Conservation (phyloP, 2,797 vertebrate species). For the Hirundo rustica region DNA sequence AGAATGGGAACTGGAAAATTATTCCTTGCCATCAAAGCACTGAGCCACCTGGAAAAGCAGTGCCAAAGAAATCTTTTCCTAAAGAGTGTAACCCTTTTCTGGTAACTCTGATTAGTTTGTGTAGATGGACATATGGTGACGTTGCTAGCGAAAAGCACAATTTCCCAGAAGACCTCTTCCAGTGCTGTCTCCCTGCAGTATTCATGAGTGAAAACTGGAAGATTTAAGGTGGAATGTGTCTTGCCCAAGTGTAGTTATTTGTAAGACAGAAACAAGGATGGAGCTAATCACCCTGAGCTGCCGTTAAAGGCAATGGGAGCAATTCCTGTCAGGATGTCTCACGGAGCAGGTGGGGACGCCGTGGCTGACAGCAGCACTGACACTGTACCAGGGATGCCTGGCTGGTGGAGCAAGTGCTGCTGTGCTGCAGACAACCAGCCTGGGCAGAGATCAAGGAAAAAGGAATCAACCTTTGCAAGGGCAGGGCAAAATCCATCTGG, state of each 20-base stretch:
- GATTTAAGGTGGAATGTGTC: background rate
- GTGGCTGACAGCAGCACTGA: background rate
- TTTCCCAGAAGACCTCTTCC: background rate
- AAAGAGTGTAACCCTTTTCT: background rate
- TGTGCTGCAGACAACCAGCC: background rate
- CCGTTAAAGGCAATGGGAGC: background rate
- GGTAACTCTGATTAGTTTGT: background rate
- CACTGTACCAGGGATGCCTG: fast-evolving
- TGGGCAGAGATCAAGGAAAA: background rate
- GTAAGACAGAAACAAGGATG: background rate
- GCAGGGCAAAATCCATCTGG: background rate
- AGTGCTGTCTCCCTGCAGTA: background rate
- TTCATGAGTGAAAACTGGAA: background rate
- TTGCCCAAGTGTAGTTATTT: background rate
- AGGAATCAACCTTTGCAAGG: background rate
- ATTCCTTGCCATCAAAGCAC: background rate
- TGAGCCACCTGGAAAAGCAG: background rate
- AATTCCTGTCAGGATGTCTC: background rate
- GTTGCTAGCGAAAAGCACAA: background rate
- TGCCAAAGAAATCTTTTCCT: background rate
- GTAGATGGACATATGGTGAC: background rate
- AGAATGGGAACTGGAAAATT: background rate
- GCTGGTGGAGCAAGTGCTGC: fast-evolving
- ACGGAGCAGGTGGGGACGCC: fast-evolving
- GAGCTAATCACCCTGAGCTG: background rate